Evolutionary conservation across 2,888 invertebrate genomes (phyloP).

Genomic region (Mesochorus sp.): DNA sequence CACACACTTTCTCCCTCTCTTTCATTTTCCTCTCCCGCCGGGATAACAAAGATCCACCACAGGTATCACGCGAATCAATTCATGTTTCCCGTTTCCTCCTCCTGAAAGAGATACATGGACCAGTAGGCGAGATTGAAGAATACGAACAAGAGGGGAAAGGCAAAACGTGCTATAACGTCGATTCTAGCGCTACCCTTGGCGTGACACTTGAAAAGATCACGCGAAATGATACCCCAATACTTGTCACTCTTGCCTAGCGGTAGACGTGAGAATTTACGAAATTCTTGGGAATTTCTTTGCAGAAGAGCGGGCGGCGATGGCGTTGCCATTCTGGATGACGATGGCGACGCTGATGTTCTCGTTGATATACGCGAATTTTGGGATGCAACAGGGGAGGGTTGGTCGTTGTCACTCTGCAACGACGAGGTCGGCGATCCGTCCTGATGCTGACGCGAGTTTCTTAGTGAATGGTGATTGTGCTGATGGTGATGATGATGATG

Average conservation of each 20-base stretch:
- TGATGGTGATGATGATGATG: constrained; percentile 58
- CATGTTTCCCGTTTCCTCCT: constrained; percentile 91
- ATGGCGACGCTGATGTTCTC: constrained; percentile 68
- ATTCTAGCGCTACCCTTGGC: constrained; percentile 86
- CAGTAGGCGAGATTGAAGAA: constrained; percentile 97
- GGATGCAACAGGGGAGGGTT: constrained; percentile 62
- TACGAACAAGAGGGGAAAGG: constrained; percentile 96
- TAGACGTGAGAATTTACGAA: constrained; percentile 67
- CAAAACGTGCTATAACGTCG: constrained; percentile 97
- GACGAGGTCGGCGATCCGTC: constrained; percentile 73
- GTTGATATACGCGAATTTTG: constrained; percentile 59
- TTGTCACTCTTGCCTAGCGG: constrained; percentile 68
- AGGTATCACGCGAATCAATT: constrained; percentile 88
- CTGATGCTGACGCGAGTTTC: constrained; percentile 50
- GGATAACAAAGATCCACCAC: constrained; percentile 65
- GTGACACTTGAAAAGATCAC: constrained; percentile 74
- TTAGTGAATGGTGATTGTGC: constrained; percentile 51
- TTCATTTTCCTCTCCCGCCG: not conserved
- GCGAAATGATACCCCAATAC: constrained; percentile 73
- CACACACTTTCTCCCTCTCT: not conserved
- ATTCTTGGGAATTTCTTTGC: constrained; percentile 62
- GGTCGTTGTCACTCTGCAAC: constrained; percentile 71
- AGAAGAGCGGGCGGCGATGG: constrained; percentile 67
- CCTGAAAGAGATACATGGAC: constrained; percentile 92
- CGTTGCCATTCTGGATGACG: constrained; percentile 67